A percentile compares a stretch with the other conserved stretches of the same genome.
Conservation (phyloP, 1,140 invertebrate species). For the Drosophila novamexicana region DNA sequence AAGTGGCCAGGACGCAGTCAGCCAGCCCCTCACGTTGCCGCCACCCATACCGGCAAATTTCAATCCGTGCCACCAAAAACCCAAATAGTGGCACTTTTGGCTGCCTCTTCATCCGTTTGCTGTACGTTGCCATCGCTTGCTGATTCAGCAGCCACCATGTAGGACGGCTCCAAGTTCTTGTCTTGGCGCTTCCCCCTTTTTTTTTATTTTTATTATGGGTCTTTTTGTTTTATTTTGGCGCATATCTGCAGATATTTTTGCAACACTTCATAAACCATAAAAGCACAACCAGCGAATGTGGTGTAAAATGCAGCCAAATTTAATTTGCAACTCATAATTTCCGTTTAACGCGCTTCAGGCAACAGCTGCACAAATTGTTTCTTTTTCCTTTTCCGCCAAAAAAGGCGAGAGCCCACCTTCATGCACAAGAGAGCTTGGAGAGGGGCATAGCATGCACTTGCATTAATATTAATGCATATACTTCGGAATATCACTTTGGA, state of each 20-base stretch:
- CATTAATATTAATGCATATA: neutral
- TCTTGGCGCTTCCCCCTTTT: slow-evolving; percentile 9
- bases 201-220: slow-evolving; percentile 21
- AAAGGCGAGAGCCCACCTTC: neutral
- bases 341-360: slow-evolving; percentile 37
- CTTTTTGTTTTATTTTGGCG: slow-evolving; percentile 49
- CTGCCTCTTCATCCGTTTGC: slow-evolving; percentile 46
- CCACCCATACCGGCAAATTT: slow-evolving; percentile 10
- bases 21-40: neutral
- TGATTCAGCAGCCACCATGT: slow-evolving; percentile 53
- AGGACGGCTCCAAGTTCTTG: slow-evolving; percentile 21
- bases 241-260: slow-evolving; percentile 69
- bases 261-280: slow-evolving; percentile 82
- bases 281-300: slow-evolving; percentile 58
- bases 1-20: slow-evolving; percentile 53
- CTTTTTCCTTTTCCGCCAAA: neutral
- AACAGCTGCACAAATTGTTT: slow-evolving; percentile 45
- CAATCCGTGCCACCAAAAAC: slow-evolving; percentile 44
- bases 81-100: slow-evolving; percentile 59
- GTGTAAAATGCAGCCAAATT: slow-evolving; percentile 63
- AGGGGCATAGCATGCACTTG: neutral
- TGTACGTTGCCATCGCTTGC: slow-evolving; percentile 39
- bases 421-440: neutral
- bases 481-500: too few relatives aligned
- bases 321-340: slow-evolving; percentile 76